phyloP scores from a whole-genome alignment of 2,113 vertebrate species.

The Microtus oregoni region DNA sequence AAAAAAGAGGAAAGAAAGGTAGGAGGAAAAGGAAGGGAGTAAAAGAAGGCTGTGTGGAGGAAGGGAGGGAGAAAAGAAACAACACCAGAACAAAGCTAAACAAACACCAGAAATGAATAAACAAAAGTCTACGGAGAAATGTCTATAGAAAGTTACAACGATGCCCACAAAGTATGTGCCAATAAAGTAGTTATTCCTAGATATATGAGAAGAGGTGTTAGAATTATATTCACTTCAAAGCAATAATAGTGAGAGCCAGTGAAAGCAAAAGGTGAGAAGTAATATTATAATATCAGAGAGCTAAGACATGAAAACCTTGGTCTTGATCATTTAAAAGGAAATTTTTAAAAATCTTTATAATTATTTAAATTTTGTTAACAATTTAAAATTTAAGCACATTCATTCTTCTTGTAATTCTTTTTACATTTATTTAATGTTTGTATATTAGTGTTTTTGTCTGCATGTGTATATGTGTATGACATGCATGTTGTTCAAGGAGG shows the following conservation, averaged over 20 bases:
- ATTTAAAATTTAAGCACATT: constrained; percentile 17
- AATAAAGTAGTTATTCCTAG: background rate
- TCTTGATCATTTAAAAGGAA: background rate
- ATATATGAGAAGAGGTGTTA: background rate
- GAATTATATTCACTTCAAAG: background rate
- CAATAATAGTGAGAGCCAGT: background rate
- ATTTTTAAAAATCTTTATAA: background rate
- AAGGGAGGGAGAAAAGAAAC: background rate
- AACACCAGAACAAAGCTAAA: no score
- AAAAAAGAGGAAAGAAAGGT: no score
- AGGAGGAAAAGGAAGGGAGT: no score
- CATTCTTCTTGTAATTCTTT: background rate
- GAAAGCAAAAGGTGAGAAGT: constrained; percentile 1
- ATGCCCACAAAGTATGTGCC: background rate
- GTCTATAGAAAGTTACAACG: background rate
- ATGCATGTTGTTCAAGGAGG: no score
- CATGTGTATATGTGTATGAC: no score
- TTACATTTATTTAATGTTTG: background rate
- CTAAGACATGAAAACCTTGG: background rate
- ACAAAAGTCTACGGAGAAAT: background rate
- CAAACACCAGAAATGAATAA: background rate
- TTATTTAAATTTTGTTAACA: background rate
- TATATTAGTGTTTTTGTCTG: background rate
- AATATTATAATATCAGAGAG: background rate
- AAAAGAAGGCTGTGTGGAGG: rapidly evolving